Evolutionary conservation across 2,888 invertebrate genomes (phyloP), one percentile per base, ranked within the genome.

Genomic region (Chrysina gloriosa): DNA sequence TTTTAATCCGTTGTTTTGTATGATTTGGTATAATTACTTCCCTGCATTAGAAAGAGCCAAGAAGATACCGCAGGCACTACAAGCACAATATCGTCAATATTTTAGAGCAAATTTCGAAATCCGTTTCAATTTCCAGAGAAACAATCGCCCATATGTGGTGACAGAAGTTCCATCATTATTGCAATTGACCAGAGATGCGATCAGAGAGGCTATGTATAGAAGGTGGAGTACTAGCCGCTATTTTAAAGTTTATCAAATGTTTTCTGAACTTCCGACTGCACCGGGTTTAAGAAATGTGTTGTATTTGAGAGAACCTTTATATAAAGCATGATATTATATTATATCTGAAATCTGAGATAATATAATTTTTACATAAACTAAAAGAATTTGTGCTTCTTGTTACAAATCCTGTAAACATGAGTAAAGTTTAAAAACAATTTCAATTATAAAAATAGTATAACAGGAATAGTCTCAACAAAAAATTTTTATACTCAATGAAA

Each of bases 131-230:
- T 3, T 6, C 9, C 48, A 9, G 0, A n/a, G 7, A 25, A 11
- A 25, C 4, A 11, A 25, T 36, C 9, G 11, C n/a, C 2, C 3
- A 47, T 52, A 52, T n/a, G 7, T 31, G 3, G 31, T 52, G n/a
- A 34, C 52, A 7, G 16, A 52, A 19, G 52, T 52, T 0, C 52
- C 52, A 9, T 52, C 52, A 3, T 31, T 52, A 19, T 1, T 52
- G 16, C 52, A 52, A 31, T 31, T 52, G 31, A 52, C 31, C n/a
- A 31, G 52, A 31, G 52, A 52, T 31, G 52, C 11, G 6, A 9
- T 52, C 31, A 29, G 52, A 31, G 9, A 29, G 11, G 19, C 16
- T 31, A 3, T 19, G 1, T 52, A 52, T 16, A 16, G 31, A 7
- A 27, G 19, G 3, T 52, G 31, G 9, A 31, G 19, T 9, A 52